These are phyloP conservation scores for Gymnocephalus cernua DNA, from an alignment of 2,113 vertebrate genomes.

Conservation along the genomic window DNA sequence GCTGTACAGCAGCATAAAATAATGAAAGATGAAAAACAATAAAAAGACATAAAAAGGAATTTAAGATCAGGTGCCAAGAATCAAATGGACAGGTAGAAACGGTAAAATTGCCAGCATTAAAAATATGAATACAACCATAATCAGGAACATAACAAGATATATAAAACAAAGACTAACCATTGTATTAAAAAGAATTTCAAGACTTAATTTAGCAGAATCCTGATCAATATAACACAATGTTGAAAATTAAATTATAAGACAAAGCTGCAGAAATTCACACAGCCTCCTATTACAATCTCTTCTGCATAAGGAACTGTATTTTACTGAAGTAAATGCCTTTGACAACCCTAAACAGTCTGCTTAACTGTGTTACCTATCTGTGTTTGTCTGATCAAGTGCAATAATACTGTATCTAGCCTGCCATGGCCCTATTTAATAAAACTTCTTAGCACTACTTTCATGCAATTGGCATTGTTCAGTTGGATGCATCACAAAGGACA, in stretches of 20 bases:
- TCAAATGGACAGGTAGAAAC: neutral
- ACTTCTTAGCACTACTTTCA: constrained; percentile 36
- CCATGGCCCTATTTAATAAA: constrained; percentile 14
- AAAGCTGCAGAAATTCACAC: constrained; percentile 5
- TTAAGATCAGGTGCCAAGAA: neutral
- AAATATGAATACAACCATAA: neutral
- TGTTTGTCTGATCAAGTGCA: constrained; percentile 48
- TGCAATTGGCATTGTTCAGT: constrained; percentile 33
- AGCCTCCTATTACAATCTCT: neutral
- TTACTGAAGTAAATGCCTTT: constrained; percentile 1
- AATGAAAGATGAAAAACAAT: constrained; percentile 7
- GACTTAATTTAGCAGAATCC: neutral
- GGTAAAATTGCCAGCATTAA: neutral
- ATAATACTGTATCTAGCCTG: constrained; percentile 28
- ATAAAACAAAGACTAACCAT: neutral
- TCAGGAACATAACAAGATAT: neutral
- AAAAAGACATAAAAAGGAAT: constrained; percentile 15
- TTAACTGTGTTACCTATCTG: constrained; percentile 39
- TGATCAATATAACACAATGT: neutral
- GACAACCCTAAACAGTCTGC: constrained; percentile 28
- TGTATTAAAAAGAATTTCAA: neutral
- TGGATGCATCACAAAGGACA: constrained; percentile 39
- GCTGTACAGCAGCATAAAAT: neutral
- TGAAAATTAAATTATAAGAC: neutral
- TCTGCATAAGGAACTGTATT: neutral